These are phyloP conservation scores for Cecidostiba fungosa DNA, from an alignment of 2,888 invertebrate species.

Conservation along the genomic window DNA sequence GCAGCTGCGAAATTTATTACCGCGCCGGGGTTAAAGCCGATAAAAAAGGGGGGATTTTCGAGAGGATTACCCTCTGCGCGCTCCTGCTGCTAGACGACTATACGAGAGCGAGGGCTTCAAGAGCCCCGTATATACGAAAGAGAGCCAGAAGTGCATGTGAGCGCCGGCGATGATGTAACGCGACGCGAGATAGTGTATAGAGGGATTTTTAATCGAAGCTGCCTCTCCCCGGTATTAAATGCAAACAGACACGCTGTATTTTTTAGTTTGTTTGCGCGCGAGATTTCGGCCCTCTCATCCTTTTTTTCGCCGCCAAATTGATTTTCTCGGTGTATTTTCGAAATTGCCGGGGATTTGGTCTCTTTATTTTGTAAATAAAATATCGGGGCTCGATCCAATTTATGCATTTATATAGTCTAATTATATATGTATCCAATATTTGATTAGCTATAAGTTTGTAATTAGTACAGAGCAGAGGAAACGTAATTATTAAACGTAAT, in stretches of 20 bases:
- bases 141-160: not conserved
- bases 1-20: conserved; percentile 61
- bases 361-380: not conserved
- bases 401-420: no score
- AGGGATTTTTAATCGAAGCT: conserved; percentile 53
- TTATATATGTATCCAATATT: no score
- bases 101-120: not conserved
- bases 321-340: conserved; percentile 5
- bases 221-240: conserved; percentile 40
- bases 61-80: conserved; percentile 56
- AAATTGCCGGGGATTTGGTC: not conserved
- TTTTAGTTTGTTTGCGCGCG: not conserved
- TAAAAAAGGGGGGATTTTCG: conserved; percentile 56
- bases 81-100: conserved; percentile 13
- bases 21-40: conserved; percentile 53
- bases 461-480: no score
- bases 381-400: no score
- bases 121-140: not conserved
- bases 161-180: not conserved
- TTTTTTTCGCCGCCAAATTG: conserved; percentile 16
- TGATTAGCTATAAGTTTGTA: no score
- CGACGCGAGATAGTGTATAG: not conserved
- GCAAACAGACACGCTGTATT: conserved; percentile 50
- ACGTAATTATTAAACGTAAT: no score
- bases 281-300: not conserved